phyloP scores from a whole-genome alignment of 1,140 invertebrate genomes.

The Linepithema humile region DNA sequence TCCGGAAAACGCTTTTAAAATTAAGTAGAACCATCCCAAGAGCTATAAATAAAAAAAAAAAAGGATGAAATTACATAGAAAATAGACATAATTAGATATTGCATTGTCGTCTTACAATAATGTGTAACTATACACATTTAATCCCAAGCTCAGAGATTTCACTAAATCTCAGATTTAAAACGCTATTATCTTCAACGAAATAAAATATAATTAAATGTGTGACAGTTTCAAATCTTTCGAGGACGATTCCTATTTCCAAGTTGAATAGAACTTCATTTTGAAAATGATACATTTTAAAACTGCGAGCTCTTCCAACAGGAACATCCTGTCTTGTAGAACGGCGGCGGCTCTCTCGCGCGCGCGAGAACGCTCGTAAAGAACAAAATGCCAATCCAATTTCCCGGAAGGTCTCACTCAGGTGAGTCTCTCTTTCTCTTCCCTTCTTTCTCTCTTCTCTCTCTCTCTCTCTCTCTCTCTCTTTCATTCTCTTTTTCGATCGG shows the following conservation, averaged over 20 bases:
- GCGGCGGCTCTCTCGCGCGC: slow-evolving; percentile 16
- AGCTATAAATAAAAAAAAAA: neutral
- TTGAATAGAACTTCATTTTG: neutral
- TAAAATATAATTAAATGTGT: neutral
- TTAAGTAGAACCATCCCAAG: neutral
- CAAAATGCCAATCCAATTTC: slow-evolving; percentile 60
- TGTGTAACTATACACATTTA: no score
- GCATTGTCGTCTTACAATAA: neutral
- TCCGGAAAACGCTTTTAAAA: neutral
- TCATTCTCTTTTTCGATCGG: slow-evolving; percentile 31
- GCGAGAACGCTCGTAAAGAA: slow-evolving; percentile 49
- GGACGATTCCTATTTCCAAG: neutral
- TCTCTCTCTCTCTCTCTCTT: neutral
- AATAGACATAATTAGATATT: neutral
- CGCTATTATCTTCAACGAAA: neutral
- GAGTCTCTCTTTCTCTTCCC: neutral
- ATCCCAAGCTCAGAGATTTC: neutral
- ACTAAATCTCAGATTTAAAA: neutral
- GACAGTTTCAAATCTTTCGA: neutral
- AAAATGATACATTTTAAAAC: no score
- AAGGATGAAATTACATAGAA: neutral
- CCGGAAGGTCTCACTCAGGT: slow-evolving; percentile 55
- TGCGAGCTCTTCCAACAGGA: slow-evolving; percentile 47
- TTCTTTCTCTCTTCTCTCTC: neutral
- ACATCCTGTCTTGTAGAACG: slow-evolving; percentile 38